phyloP scores from a whole-genome alignment of 2,113 vertebrate species.

The Pandion haliaetus region DNA sequence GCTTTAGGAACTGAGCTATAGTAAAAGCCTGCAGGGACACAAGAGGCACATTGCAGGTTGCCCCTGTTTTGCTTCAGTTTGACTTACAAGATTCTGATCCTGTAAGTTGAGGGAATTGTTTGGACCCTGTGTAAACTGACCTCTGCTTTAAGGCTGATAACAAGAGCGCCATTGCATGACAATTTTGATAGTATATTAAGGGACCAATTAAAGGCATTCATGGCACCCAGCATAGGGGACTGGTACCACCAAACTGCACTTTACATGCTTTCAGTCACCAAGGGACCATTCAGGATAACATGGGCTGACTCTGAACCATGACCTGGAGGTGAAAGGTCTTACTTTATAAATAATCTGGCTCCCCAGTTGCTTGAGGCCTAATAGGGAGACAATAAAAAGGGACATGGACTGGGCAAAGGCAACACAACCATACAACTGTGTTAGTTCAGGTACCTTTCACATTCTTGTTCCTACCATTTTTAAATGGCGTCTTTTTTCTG shows the following conservation, averaged over 20 bases:
- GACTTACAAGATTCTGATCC: background rate
- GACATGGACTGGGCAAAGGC: background rate
- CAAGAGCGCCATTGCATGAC: background rate
- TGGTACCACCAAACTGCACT: background rate
- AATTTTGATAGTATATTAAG: background rate
- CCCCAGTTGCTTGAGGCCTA: background rate
- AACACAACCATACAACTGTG: background rate
- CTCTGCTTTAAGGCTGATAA: background rate
- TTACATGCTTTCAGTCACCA: background rate
- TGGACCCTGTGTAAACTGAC: background rate
- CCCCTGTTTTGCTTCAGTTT: background rate
- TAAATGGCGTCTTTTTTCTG: background rate
- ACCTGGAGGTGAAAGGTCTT: background rate
- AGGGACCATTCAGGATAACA: background rate
- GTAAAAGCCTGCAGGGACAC: background rate
- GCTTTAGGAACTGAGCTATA: background rate
- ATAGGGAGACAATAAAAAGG: background rate
- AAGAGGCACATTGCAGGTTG: fast-evolving
- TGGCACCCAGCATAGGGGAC: background rate
- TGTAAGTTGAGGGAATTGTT: background rate
- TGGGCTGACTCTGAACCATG: background rate
- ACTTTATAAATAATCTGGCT: background rate
- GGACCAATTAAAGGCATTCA: background rate
- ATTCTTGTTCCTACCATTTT: background rate
- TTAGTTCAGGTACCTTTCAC: background rate